A percentile compares a stretch with the other conserved stretches of the same genome.
phyloP scores from a whole-genome alignment of 1,140 invertebrate genomes.

The Zophobas atratus region DNA sequence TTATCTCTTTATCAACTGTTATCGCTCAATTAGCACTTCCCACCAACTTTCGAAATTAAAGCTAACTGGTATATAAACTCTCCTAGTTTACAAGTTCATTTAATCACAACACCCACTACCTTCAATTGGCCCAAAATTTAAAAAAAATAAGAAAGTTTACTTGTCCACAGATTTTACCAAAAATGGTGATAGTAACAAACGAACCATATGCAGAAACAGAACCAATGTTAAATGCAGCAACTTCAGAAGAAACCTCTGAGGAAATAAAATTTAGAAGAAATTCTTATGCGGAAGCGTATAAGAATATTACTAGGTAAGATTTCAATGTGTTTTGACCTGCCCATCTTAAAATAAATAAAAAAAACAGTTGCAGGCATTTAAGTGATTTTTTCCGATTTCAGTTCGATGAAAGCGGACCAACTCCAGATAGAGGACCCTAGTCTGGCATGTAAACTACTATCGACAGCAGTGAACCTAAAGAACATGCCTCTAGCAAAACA shows the following conservation, averaged over 20 bases:
- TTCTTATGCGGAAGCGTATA: conserved; percentile 53
- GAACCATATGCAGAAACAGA: conserved; percentile 52
- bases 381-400: conserved; percentile 52
- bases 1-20: conserved; percentile 6
- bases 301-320: conserved; percentile 53
- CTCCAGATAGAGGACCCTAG: conserved; percentile 59
- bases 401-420: conserved; percentile 63
- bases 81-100: too few species aligned
- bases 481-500: conserved; percentile 64
- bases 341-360: conserved; percentile 10
- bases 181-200: conserved; percentile 55
- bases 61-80: too few species aligned
- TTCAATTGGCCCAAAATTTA: too few species aligned
- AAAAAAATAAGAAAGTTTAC: background rate
- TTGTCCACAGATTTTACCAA: conserved; percentile 21
- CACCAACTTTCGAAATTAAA: background rate
- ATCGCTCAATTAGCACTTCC: conserved; percentile 22
- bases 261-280: conserved; percentile 37
- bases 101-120: too few species aligned
- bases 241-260: conserved; percentile 46
- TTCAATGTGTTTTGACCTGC: background rate
- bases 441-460: conserved; percentile 60
- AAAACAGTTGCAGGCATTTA: conserved; percentile 7
- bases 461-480: conserved; percentile 61
- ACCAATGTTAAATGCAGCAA: conserved; percentile 37